Base-by-base conservation (phyloP, 2,797 vertebrate genomes). In the Xiphophorus birchmanni region DNA sequence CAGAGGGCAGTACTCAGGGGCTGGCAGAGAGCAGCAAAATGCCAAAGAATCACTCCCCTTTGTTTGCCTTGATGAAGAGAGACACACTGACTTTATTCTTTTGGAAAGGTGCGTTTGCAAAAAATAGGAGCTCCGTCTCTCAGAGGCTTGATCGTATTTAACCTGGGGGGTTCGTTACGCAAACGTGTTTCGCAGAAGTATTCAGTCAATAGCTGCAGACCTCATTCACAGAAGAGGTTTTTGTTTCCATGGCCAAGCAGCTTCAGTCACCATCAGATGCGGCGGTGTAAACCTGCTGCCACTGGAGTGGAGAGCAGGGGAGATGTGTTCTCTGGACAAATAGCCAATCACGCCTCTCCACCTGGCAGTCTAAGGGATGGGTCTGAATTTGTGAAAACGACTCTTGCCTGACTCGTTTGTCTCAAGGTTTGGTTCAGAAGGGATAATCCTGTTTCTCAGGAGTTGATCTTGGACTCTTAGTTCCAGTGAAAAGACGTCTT, bases 1-100 rank as follows among this genome's bases (percentile, higher is more conserved):
- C 92, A 91, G 87, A 94, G 90, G 91, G 87, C 89, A 90, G 75
- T 69, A 84, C 85, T 91, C 80, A 69, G 74, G 81, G 81, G 83
- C 83, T 83, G 84, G 75, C 84, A 65, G 79, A 78, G 76, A 86
- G 86, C 87, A 82, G 74, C 29, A 26, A 87, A 91, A 89, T 84
- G 88, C 83, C 87, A 90, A 82, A 87, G 77, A 87, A 73, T 88
- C 84, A 37, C 73, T 60, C 26, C 50, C 82, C 80, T 90, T 87
- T 92, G 86, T 90, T 90, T 83, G 73, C 71, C 47, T 73, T 78
- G 75, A 81, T 65, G 65, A 82, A 80, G 77, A 81, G 63, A 82
- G 63, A 56, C 54, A 56, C 54, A 29, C n/a, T 21, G 75, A 78
- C 72, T 76, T 80, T 83, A 74, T 84, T 56, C 6, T 56, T 56